phyloP scores from a whole-genome alignment of 2,797 vertebrate species.

The Eurystomus glaucurus region DNA sequence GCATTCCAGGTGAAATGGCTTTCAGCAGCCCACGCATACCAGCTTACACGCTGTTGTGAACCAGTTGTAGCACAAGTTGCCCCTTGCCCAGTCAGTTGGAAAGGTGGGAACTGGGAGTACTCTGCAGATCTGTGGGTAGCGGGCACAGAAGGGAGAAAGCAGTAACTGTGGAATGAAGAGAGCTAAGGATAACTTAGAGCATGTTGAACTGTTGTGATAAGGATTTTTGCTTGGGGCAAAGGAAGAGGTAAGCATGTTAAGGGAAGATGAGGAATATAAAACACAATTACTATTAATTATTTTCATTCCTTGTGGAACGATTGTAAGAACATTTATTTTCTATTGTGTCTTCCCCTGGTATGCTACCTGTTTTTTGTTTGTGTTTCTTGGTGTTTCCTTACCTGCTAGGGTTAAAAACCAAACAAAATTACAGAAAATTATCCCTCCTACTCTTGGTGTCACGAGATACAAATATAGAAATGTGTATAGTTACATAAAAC shows the following conservation, averaged over 20 bases:
- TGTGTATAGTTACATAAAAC: neutral
- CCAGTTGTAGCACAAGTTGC: accelerated
- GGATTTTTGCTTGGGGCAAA: neutral
- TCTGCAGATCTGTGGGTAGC: neutral
- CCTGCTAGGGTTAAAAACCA: neutral
- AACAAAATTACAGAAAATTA: slow-evolving; percentile 13
- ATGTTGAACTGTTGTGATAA: neutral
- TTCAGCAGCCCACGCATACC: neutral
- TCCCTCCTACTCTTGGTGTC: neutral
- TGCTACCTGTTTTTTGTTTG: neutral
- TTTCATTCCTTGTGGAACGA: neutral
- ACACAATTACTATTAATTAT: neutral
- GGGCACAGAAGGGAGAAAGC: neutral
- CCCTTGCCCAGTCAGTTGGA: accelerated
- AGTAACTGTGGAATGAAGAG: neutral
- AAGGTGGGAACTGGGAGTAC: neutral
- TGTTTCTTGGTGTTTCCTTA: neutral
- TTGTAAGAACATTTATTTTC: neutral
- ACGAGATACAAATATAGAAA: neutral
- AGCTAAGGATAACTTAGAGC: neutral
- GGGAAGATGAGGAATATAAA: neutral
- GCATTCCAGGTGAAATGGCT: neutral
- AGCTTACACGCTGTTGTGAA: accelerated
- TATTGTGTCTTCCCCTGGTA: neutral
- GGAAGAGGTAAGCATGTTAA: neutral